phyloP scores from a whole-genome alignment of 2,797 vertebrate species.

The Gymnoscopelus microlampas region DNA sequence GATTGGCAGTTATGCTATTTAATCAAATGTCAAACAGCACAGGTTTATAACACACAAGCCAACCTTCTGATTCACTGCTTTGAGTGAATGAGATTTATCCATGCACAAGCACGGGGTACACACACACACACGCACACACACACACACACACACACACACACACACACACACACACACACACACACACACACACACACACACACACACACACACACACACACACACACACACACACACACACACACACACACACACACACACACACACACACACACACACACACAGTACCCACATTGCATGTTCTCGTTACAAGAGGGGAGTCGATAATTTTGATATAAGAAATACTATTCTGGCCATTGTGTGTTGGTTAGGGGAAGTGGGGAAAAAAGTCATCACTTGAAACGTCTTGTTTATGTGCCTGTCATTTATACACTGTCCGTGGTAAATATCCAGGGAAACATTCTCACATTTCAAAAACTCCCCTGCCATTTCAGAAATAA shows the following conservation, averaged over 20 bases:
- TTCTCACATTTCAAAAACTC: constrained; percentile 77
- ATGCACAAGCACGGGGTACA: not conserved
- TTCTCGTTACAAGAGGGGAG: constrained; percentile 41
- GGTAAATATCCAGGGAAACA: constrained; percentile 68
- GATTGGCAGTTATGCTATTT: constrained; percentile 81
- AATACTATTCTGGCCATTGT: constrained; percentile 51
- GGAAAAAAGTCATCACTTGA: constrained; percentile 68
- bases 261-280: constrained; percentile 3
- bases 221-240: not conserved
- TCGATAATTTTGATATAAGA: constrained; percentile 74
- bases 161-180: constrained; percentile 47
- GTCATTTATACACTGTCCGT: constrained; percentile 75
- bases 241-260: constrained; percentile 5
- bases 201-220: constrained; percentile 22
- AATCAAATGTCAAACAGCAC: constrained; percentile 83
- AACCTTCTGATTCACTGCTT: constrained; percentile 66
- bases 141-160: constrained; percentile 8
- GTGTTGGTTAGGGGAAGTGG: constrained; percentile 16
- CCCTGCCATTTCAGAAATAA: constrained; percentile 83
- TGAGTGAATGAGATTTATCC: constrained; percentile 44
- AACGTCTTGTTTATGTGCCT: constrained; percentile 76
- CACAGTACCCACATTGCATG: constrained; percentile 9
- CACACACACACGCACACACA: not conserved
- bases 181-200: constrained; percentile 27
- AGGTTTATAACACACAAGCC: constrained; percentile 71